Evolutionary conservation across 2,797 vertebrate genomes (phyloP).

Genomic region (Falco biarmicus): DNA sequence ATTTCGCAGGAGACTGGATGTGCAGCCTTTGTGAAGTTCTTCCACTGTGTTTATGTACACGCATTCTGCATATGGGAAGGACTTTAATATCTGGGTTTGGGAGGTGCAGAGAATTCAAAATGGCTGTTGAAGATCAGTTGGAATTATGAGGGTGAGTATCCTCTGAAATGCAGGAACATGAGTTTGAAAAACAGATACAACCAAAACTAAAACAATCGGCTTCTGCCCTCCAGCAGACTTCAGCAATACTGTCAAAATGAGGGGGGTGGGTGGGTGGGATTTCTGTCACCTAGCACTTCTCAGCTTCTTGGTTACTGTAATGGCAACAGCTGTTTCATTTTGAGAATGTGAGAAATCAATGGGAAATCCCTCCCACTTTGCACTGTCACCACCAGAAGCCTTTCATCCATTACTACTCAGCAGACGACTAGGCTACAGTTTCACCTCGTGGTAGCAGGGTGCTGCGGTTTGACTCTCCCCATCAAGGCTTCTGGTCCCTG

Average conservation of each 20-base stretch:
- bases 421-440: neutral
- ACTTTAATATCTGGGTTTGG: neutral
- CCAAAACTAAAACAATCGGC: neutral
- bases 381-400: neutral
- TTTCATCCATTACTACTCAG: neutral
- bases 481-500: neutral
- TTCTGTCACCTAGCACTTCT: neutral
- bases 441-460: rapidly evolving
- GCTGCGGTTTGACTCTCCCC: neutral
- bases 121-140: neutral
- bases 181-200: neutral
- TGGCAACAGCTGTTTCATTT: neutral
- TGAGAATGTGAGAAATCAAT: neutral
- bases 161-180: neutral
- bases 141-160: neutral
- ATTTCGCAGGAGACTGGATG: neutral
- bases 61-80: neutral
- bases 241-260: neutral
- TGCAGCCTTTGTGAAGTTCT: neutral
- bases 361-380: neutral
- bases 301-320: neutral
- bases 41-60: neutral
- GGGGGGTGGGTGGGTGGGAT: neutral
- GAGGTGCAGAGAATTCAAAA: neutral
- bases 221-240: neutral